Percentiles rank a stretch among this genome's conserved stretches.
Conservation (phyloP, 37 sponge, comb jelly and placozoan genomes). For the Aplysina aerophoba region DNA sequence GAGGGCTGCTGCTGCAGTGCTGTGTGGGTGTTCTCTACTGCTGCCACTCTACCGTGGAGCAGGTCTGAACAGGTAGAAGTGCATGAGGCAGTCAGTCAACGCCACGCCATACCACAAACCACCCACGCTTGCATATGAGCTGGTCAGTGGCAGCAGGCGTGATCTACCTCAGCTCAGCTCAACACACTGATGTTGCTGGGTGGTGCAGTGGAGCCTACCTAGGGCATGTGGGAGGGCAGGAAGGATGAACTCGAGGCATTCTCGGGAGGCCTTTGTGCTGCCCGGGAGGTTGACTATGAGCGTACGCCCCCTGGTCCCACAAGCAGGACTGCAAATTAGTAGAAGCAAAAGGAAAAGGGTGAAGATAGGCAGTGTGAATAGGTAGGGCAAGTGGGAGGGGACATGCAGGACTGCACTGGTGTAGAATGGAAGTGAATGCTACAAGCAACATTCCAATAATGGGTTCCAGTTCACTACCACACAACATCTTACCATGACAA, state of each 20-base stretch:
- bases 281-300: conserved; percentile 95
- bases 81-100: not conserved
- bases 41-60: not conserved
- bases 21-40: conserved; percentile 13
- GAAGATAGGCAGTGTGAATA: too few species aligned
- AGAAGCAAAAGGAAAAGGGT: not conserved
- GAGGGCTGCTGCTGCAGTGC: not conserved
- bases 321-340: conserved; percentile 52
- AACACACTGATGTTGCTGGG: not conserved
- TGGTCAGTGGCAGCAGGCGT: too few species aligned
- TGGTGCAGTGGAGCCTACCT: conserved; percentile 47
- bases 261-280: conserved; percentile 88
- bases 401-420: too few species aligned
- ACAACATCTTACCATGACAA: conserved; percentile 72
- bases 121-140: too few species aligned
- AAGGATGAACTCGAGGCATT: conserved; percentile 74
- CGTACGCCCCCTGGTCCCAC: conserved; percentile 77
- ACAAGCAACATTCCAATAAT: too few species aligned
- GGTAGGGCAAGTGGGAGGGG: too few species aligned
- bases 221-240: conserved; percentile 88
- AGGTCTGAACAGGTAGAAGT: conserved; percentile 11
- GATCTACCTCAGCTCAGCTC: not conserved
- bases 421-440: too few species aligned
- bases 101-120: too few species aligned
- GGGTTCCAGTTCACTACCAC: too few species aligned